These are phyloP conservation scores for Euplagia quadripunctaria DNA, from an alignment of 2,888 invertebrate genomes.

Conservation along the genomic window DNA sequence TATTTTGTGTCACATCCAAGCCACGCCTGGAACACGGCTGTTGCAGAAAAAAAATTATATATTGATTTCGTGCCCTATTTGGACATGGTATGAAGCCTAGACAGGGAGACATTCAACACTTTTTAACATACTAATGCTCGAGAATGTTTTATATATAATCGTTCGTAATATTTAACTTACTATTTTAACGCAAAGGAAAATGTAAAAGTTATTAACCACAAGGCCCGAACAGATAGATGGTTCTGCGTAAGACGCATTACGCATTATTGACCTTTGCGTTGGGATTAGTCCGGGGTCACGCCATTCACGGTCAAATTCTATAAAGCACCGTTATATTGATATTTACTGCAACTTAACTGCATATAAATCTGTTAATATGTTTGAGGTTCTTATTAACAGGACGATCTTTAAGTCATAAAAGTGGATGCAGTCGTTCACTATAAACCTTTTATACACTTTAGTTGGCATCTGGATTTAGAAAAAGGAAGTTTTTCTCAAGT, in stretches of 20 bases:
- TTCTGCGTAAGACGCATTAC: conserved; percentile 31
- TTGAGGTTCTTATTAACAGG: not conserved
- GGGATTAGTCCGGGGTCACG: conserved; percentile 6
- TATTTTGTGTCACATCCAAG: too few relatives aligned
- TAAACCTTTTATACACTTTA: not conserved
- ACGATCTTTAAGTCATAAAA: not conserved
- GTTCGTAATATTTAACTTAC: not conserved
- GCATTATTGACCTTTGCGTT: conserved; percentile 18
- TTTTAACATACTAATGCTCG: too few relatives aligned
- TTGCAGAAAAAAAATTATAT: too few relatives aligned
- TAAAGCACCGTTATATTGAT: conserved; percentile 12
- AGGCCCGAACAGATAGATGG: conserved; percentile 16
- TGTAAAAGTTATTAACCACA: conserved; percentile 9
- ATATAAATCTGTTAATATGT: not conserved
- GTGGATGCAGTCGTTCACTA: not conserved
- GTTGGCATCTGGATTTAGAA: too few relatives aligned
- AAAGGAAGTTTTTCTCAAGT: too few relatives aligned
- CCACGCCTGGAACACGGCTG: too few relatives aligned
- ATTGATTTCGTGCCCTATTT: too few relatives aligned
- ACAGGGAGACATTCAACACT: too few relatives aligned
- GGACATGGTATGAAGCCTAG: too few relatives aligned
- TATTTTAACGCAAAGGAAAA: not conserved
- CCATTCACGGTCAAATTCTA: conserved; percentile 7
- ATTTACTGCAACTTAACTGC: not conserved
- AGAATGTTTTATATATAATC: not conserved